Evolutionary conservation across 2,113 vertebrate species (phyloP).

Genomic region (Colius striatus): DNA sequence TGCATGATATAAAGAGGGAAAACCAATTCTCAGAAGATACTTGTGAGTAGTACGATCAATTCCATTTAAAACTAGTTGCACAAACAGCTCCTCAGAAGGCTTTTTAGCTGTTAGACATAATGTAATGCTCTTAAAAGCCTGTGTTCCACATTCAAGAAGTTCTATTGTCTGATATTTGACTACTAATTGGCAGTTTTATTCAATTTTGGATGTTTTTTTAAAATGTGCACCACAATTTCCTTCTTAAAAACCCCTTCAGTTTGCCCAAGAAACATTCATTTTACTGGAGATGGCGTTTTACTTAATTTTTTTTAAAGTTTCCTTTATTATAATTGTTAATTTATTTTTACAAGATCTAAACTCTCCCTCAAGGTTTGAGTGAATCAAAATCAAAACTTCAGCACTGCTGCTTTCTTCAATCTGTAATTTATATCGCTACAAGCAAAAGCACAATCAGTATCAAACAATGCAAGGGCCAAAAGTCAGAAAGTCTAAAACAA

Average conservation of each 20-base stretch:
- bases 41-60: background rate
- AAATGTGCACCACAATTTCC: slow-evolving; percentile 60
- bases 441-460: slow-evolving; percentile 25
- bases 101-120: background rate
- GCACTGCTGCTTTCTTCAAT: slow-evolving; percentile 27
- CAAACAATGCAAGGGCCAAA: background rate
- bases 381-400: slow-evolving; percentile 32
- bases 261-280: slow-evolving; percentile 44
- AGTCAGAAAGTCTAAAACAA: background rate
- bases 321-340: background rate
- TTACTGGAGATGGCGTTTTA: slow-evolving; percentile 4
- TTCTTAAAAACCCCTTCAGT: background rate
- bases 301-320: background rate
- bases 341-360: slow-evolving; percentile 30
- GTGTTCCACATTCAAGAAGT: background rate
- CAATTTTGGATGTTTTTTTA: background rate
- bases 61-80: background rate
- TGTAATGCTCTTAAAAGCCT: background rate
- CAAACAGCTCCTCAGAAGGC: background rate
- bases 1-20: background rate
- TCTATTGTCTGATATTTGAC: background rate
- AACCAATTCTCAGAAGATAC: slow-evolving; percentile 23
- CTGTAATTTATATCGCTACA: slow-evolving; percentile 48
- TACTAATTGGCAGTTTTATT: slow-evolving; percentile 1
- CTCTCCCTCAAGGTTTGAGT: background rate